Evolutionary conservation across 2,888 invertebrate species (phyloP).

Genomic region (Acleris emargana): DNA sequence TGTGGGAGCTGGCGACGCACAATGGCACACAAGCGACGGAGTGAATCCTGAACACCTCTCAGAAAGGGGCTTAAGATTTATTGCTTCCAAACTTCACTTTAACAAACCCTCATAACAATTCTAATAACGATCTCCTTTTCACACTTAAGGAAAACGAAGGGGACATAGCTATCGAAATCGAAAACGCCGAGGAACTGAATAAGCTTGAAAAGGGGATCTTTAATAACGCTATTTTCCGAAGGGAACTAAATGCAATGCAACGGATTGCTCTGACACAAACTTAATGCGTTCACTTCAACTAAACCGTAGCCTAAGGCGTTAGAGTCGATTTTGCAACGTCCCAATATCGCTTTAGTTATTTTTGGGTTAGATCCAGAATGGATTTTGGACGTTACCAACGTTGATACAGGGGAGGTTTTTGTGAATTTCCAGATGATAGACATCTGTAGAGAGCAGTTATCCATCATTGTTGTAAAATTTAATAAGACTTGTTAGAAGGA

Average conservation of each 20-base stretch:
- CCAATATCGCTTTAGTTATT: background rate
- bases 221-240: conserved; percentile 54
- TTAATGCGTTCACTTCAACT: conserved; percentile 33
- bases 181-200: conserved; percentile 50
- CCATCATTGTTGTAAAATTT: conserved; percentile 70
- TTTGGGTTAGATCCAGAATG: conserved; percentile 1
- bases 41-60: conserved; percentile 49
- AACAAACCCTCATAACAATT: conserved; percentile 26
- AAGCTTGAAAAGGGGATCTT: conserved; percentile 54
- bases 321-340: conserved; percentile 11
- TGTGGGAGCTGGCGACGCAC: conserved; percentile 50
- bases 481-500: conserved; percentile 69
- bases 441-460: conserved; percentile 53
- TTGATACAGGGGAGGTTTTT: conserved; percentile 29
- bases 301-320: background rate
- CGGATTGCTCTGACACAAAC: conserved; percentile 35
- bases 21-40: conserved; percentile 44
- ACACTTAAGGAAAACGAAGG: conserved; percentile 38
- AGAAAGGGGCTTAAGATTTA: conserved; percentile 63
- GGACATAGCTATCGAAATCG: conserved; percentile 43
- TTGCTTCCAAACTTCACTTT: conserved; percentile 47
- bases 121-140: conserved; percentile 39
- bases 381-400: conserved; percentile 7
- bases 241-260: conserved; percentile 51
- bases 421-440: conserved; percentile 41